phyloP scores from a whole-genome alignment of 1,140 invertebrate genomes.

The Potamilus streckersoni region DNA sequence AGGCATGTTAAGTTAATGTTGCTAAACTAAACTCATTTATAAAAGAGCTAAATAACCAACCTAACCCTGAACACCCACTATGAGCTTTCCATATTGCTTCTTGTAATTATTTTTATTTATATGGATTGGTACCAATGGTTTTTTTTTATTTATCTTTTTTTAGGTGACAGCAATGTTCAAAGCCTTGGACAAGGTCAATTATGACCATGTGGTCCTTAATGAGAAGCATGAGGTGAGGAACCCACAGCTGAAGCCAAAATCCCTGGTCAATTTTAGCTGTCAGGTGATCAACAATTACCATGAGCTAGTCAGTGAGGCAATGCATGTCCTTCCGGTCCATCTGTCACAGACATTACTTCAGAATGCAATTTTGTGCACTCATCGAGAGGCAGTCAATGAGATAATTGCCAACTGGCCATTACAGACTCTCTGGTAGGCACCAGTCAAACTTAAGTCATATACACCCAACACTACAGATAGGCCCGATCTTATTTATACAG shows the following conservation, averaged over 20 bases:
- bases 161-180: slow-evolving; percentile 36
- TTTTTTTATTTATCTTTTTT: too few species aligned
- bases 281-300: slow-evolving; percentile 24
- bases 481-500: background rate
- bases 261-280: slow-evolving; percentile 33
- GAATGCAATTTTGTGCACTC: slow-evolving; percentile 35
- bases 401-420: slow-evolving; percentile 51
- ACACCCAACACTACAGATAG: too few species aligned
- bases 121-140: too few species aligned
- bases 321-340: slow-evolving; percentile 38
- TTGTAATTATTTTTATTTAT: too few species aligned
- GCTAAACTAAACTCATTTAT: too few species aligned
- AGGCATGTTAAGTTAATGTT: too few species aligned
- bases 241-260: background rate
- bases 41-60: too few species aligned
- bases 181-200: slow-evolving; percentile 46
- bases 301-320: slow-evolving; percentile 23
- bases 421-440: slow-evolving; percentile 40
- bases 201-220: slow-evolving; percentile 40
- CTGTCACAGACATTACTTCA: slow-evolving; percentile 37
- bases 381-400: slow-evolving; percentile 34
- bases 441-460: background rate
- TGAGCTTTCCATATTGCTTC: too few species aligned
- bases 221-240: slow-evolving; percentile 18
- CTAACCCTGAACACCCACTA: too few species aligned